These are phyloP conservation scores for Rhamphomyia laevipes DNA, from an alignment of 2,888 invertebrate species.

Conservation along the genomic window DNA sequence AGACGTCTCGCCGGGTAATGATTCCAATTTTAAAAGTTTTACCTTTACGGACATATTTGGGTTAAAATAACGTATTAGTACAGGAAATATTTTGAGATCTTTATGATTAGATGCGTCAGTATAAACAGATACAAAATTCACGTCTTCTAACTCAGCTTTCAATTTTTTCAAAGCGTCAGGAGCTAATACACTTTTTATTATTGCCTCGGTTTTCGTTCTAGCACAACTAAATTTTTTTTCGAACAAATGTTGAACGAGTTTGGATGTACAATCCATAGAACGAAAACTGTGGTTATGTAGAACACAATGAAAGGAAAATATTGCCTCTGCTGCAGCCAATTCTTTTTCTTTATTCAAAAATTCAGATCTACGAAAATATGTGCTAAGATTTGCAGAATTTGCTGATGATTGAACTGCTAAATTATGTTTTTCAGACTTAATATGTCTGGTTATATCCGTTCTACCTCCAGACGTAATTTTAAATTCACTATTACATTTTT, in stretches of 20 bases:
- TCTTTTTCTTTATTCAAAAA: not conserved
- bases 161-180: conserved; percentile 8
- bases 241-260: not conserved
- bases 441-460: not conserved
- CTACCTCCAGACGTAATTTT: not conserved
- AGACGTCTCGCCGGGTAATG: not conserved
- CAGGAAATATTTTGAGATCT: conserved; percentile 1
- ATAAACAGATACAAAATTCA: not conserved
- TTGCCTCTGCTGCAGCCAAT: not conserved
- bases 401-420: too few relatives aligned
- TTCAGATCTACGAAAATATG: not conserved
- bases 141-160: conserved; percentile 12
- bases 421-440: not conserved
- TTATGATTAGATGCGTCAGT: not conserved
- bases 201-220: not conserved
- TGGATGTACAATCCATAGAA: not conserved
- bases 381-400: too few relatives aligned
- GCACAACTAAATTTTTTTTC: not conserved
- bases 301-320: too few relatives aligned
- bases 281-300: not conserved
- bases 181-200: not conserved
- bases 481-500: not conserved
- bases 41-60: not conserved
- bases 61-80: not conserved
- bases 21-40: not conserved